Evolutionary conservation across 2,888 invertebrate genomes (phyloP).

Genomic region (Cantharis rustica): DNA sequence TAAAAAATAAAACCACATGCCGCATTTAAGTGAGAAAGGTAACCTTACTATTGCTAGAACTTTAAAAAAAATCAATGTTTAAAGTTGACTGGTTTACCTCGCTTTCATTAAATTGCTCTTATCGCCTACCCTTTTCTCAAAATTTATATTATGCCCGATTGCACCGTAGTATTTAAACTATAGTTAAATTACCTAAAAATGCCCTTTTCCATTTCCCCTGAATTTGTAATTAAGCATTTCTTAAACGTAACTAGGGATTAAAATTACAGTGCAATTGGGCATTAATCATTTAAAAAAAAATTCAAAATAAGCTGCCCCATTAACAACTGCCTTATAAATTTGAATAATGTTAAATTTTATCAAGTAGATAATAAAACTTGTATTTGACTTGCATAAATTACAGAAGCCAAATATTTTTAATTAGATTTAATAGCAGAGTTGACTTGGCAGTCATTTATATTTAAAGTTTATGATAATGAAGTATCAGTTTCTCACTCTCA

Average conservation of each 20-base stretch:
- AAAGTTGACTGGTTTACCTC: not conserved
- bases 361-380: not conserved
- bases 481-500: not conserved
- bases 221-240: no score
- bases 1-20: not conserved
- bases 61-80: not conserved
- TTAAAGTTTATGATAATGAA: not conserved
- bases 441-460: not conserved
- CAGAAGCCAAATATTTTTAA: not conserved
- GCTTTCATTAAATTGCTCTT: not conserved
- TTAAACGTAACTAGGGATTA: no score
- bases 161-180: no score
- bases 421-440: not conserved
- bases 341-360: not conserved
- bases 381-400: not conserved
- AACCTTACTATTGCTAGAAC: not conserved
- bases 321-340: not conserved
- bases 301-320: not conserved
- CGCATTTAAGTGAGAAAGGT: not conserved
- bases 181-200: no score
- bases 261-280: no score
- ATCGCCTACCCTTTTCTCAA: not conserved
- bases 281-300: no score
- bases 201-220: not conserved
- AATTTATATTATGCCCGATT: not conserved